Conservation (phyloP, 2,113 vertebrate species). For the Silurus glanis region DNA sequence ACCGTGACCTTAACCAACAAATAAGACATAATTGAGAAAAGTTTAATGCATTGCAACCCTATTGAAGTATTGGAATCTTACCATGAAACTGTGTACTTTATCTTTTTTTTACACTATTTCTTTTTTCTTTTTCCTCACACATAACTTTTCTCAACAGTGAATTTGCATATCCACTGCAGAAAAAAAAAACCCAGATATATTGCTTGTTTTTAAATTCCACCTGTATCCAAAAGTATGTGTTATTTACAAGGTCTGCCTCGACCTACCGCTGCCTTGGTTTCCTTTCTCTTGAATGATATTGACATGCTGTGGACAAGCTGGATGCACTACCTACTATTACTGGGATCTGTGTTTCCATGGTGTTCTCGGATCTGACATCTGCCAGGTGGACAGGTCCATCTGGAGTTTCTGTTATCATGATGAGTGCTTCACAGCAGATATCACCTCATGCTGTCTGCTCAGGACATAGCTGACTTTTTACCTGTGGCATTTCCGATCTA, state of each 20-base stretch:
- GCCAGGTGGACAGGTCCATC: conserved; percentile 23
- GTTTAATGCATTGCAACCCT: background rate
- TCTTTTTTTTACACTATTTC: background rate
- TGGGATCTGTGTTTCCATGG: background rate
- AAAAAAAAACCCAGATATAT: background rate
- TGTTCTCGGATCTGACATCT: conserved; percentile 13
- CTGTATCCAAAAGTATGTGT: background rate
- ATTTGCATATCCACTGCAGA: background rate
- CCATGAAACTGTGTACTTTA: background rate
- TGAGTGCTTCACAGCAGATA: background rate
- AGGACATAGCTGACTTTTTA: conserved; percentile 3
- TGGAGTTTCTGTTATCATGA: conserved; percentile 22
- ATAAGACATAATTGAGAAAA: background rate
- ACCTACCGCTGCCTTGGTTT: background rate
- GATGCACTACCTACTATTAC: background rate
- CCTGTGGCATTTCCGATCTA: conserved; percentile 5
- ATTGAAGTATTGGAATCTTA: background rate
- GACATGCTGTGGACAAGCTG: background rate
- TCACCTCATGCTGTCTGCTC: conserved; percentile 7
- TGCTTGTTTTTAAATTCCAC: background rate
- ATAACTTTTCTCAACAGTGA: too few relatives aligned
- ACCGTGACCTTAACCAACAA: background rate
- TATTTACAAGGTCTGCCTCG: background rate
- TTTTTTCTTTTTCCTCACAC: background rate
- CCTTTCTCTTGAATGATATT: background rate